Base-by-base conservation (phyloP, 1,140 invertebrate species). In the Sinonovacula constricta region DNA sequence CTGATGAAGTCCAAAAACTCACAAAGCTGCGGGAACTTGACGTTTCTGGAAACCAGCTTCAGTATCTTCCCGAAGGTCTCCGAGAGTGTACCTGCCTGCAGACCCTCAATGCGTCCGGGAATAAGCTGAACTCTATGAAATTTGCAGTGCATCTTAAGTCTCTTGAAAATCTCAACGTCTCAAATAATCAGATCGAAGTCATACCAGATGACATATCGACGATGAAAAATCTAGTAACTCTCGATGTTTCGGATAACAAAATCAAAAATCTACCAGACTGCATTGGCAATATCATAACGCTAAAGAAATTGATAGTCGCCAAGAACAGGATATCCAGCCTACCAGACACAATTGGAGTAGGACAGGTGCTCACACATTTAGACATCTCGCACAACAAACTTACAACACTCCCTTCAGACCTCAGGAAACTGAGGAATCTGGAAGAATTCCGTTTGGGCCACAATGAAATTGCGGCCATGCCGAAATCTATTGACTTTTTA, bases 391-490 rank as follows among this genome's bases (percentile, higher is more conserved):
- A 86, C 68, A 90, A 90, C 62, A 71, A 79, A 2, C 45, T 90
- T n/a, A 80, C 83, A 1, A 71, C 81, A 10, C 26, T 89, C 22
- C 86, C 88, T 2, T 18, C 62, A 10, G 88, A 89, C 74, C 81
- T 88, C 22, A 57, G 87, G 26, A 88, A 86, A 60, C 76, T 90
- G 57, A 78, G 87, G 45, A 89, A 88, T 72, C 76, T 90, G 5
- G 86, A 90, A 68, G 81, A 78, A 28, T 87, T 90, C 63, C 72
- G 83, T 26, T 60, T 90, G 2, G 79, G 80, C 34, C 67, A 86
- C 65, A 90, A 90, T 72, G 85, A 89, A 71, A 86, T 90, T 1
- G 81, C 81, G 12, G 80, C 79, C 30, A 84, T 90, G 72, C 88
- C 88, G 2, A 83, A 81, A 39, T 88, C 88, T 4, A 83, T 90